These are phyloP conservation scores for Manis pentadactyla DNA, from an alignment of 2,797 vertebrate genomes.

Conservation along the genomic window DNA sequence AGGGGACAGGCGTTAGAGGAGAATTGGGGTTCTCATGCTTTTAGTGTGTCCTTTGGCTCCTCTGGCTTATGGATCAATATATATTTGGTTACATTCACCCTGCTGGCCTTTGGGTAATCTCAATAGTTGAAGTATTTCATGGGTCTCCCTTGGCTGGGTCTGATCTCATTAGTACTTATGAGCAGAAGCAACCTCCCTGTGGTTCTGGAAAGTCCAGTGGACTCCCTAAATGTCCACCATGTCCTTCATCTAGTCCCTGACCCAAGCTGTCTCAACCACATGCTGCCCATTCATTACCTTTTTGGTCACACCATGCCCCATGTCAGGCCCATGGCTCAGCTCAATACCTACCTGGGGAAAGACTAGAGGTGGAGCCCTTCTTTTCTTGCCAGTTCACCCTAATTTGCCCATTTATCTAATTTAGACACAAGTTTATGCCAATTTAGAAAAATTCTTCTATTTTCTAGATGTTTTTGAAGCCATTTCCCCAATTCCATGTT, in stretches of 20 bases:
- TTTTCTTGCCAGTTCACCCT: background rate
- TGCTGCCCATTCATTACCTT: background rate
- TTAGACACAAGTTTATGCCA: background rate
- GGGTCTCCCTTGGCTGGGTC: background rate
- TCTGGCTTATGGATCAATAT: background rate
- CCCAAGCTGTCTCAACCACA: background rate
- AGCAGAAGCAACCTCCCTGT: background rate
- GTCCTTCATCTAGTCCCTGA: background rate
- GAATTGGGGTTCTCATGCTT: background rate
- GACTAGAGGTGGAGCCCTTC: background rate
- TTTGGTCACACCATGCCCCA: background rate
- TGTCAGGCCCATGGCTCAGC: background rate
- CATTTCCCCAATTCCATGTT: background rate
- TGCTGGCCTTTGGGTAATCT: background rate
- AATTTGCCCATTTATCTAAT: background rate
- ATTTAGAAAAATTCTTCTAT: background rate
- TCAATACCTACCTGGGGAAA: background rate
- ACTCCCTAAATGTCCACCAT: background rate
- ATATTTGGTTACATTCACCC: background rate
- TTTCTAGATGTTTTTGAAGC: conserved; percentile 37
- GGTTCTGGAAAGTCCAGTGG: background rate
- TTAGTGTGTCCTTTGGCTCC: background rate
- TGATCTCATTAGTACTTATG: background rate
- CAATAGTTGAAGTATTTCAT: background rate
- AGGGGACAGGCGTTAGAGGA: background rate